phyloP scores from a whole-genome alignment of 92 coral and sea anemone genomes.

The Zoanthus gigantus region DNA sequence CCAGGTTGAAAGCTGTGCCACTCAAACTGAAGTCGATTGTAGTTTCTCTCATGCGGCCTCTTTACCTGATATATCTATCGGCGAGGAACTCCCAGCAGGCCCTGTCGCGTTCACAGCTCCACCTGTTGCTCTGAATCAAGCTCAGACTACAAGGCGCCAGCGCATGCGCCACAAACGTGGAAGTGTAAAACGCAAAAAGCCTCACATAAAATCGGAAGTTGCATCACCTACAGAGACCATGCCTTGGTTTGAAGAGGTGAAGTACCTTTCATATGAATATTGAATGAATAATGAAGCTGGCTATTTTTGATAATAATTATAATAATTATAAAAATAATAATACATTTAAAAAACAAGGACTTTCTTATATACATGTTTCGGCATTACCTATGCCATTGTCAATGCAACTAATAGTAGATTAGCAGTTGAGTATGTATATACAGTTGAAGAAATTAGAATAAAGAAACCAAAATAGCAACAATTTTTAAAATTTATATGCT shows the following conservation, averaged over 20 bases:
- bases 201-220: slow-evolving; percentile 69
- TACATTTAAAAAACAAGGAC: too few relatives aligned
- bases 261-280: not conserved
- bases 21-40: not conserved
- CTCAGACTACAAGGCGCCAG: slow-evolving; percentile 58
- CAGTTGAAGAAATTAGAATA: too few relatives aligned
- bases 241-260: slow-evolving; percentile 95
- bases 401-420: too few relatives aligned
- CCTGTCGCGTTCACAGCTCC: slow-evolving; percentile 55
- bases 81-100: slow-evolving; percentile 45
- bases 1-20: slow-evolving; percentile 7
- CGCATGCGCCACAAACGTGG: slow-evolving; percentile 60
- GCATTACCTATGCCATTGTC: too few relatives aligned
- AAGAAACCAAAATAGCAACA: too few relatives aligned
- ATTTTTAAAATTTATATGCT: too few relatives aligned
- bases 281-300: not conserved
- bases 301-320: too few relatives aligned
- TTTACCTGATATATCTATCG: slow-evolving; percentile 30
- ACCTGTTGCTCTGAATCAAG: slow-evolving; percentile 53
- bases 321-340: too few relatives aligned
- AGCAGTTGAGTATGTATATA: too few relatives aligned
- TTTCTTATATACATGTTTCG: too few relatives aligned
- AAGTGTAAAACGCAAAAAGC: slow-evolving; percentile 72
- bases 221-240: slow-evolving; percentile 86
- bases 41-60: not conserved